phyloP scores from a whole-genome alignment of 2,113 vertebrate species.

The Gallinago jamesoni region DNA sequence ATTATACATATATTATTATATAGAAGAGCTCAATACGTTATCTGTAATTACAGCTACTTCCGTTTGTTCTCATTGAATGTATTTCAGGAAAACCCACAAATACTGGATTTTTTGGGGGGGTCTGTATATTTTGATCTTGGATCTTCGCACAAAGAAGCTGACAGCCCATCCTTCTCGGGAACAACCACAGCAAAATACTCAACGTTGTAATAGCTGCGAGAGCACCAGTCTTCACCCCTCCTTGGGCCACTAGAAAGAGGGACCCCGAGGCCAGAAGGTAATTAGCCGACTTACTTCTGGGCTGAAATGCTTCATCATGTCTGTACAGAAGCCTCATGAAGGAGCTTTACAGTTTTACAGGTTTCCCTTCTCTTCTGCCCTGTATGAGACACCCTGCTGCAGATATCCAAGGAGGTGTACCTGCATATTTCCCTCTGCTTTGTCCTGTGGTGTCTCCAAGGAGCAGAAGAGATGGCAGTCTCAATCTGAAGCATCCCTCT shows the following conservation, averaged over 20 bases:
- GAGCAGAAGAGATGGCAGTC: neutral
- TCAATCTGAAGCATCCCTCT: accelerated
- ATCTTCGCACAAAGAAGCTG: neutral
- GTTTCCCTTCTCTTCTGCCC: neutral
- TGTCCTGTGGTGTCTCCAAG: neutral
- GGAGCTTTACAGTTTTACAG: neutral
- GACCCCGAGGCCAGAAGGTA: neutral
- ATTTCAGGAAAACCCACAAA: neutral
- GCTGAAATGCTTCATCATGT: neutral
- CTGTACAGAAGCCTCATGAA: neutral
- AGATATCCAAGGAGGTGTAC: accelerated
- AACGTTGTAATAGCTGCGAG: neutral
- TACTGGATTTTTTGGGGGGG: neutral
- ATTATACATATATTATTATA: neutral
- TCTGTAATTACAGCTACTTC: neutral
- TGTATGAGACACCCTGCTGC: neutral
- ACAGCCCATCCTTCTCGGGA: neutral
- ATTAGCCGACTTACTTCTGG: neutral
- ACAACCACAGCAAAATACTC: neutral
- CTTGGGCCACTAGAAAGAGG: neutral
- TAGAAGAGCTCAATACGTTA: neutral
- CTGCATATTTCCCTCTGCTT: neutral
- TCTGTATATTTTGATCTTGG: neutral
- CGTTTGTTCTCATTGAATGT: neutral
- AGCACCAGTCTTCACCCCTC: neutral